Conservation (phyloP, 2,888 invertebrate species). For the Automeris io region DNA sequence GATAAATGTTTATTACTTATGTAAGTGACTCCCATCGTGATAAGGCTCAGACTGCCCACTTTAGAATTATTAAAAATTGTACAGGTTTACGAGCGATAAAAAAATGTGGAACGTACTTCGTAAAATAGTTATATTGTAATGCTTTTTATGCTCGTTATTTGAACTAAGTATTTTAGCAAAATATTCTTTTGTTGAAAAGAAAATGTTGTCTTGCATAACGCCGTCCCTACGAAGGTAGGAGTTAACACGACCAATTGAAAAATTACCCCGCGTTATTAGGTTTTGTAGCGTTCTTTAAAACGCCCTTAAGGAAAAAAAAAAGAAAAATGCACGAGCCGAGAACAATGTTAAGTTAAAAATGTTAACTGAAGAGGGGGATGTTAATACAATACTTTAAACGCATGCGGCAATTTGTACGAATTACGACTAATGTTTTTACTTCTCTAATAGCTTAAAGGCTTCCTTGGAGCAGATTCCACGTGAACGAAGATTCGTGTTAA, state of each 20-base stretch:
- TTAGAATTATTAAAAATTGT: too few species aligned
- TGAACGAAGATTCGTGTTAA: too few species aligned
- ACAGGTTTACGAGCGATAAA: too few species aligned
- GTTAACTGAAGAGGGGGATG: slow-evolving; percentile 36
- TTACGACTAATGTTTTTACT: slow-evolving; percentile 21
- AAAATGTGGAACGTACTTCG: too few species aligned
- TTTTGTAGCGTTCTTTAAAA: slow-evolving; percentile 48
- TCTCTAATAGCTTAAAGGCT: neutral
- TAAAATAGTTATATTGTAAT: too few species aligned
- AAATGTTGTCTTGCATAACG: slow-evolving; percentile 21
- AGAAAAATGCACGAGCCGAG: slow-evolving; percentile 42
- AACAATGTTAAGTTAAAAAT: slow-evolving; percentile 37
- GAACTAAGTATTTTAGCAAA: neutral
- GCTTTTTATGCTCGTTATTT: too few species aligned
- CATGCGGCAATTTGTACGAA: slow-evolving; percentile 47
- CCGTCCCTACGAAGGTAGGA: slow-evolving; percentile 35
- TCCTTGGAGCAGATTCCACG: too few species aligned
- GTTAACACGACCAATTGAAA: slow-evolving; percentile 68
- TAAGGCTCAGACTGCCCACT: too few species aligned
- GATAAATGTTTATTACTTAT: too few species aligned
- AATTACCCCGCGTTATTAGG: slow-evolving; percentile 72
- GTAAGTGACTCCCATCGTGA: too few species aligned
- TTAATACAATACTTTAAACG: slow-evolving; percentile 50
- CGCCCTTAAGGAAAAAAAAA: slow-evolving; percentile 51
- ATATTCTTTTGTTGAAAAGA: neutral